phyloP scores from a whole-genome alignment of 2,797 vertebrate species.

The Moxostoma hubbsi region DNA sequence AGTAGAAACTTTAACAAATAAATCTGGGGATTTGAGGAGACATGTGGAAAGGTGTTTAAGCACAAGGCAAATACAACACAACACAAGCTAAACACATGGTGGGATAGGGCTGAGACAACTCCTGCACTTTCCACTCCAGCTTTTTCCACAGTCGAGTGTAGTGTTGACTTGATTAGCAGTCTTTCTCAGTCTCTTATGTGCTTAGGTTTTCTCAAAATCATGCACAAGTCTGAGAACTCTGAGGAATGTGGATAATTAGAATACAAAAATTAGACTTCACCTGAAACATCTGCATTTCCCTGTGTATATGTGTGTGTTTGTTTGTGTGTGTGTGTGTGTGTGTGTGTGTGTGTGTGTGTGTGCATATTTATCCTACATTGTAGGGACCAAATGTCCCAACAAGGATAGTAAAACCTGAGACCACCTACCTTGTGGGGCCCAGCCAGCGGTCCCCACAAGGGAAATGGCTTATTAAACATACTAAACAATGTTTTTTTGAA shows the following conservation, averaged over 20 bases:
- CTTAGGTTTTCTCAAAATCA: constrained; percentile 17
- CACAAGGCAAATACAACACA: constrained; percentile 52
- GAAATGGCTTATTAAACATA: no score
- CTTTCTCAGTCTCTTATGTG: constrained; percentile 4
- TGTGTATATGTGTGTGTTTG: constrained; percentile 4
- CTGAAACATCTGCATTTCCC: constrained; percentile 63
- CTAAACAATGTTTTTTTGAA: no score
- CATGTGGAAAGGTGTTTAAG: constrained; percentile 56
- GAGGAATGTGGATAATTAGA: constrained; percentile 66
- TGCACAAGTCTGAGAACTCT: background rate
- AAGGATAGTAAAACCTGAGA: no score
- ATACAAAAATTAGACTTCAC: constrained; percentile 53
- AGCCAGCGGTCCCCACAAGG: no score
- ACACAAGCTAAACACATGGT: constrained; percentile 56
- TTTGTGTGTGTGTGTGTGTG: constrained; percentile 46
- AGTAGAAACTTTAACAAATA: constrained; percentile 68
- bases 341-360: no score
- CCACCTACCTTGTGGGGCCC: no score
- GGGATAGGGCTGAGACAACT: constrained; percentile 13
- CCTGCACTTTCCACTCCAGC: constrained; percentile 29
- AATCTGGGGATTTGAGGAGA: constrained; percentile 58
- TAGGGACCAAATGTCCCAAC: no score
- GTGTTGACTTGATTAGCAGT: constrained; percentile 23
- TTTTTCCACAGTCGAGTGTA: constrained; percentile 39
- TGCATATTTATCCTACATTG: no score